Percentiles rank a stretch among this genome's conserved stretches.
Conservation (phyloP, 2,797 vertebrate genomes). For the Numenius phaeopus region DNA sequence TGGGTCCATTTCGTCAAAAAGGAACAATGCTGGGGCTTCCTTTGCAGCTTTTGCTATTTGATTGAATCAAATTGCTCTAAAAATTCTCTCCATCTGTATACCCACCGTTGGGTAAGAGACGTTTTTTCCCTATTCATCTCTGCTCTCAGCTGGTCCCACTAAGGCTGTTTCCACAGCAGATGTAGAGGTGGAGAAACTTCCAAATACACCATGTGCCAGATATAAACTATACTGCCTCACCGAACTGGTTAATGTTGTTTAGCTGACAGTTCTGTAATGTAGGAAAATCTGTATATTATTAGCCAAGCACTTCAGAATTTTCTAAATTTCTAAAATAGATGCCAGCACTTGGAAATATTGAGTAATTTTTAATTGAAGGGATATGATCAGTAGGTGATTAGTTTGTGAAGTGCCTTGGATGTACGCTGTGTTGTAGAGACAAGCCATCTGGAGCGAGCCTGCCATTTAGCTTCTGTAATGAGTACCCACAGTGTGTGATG, state of each 20-base stretch:
- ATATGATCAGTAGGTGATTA: slow-evolving; percentile 53
- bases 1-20: not conserved
- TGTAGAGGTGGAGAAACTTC: not conserved
- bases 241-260: not conserved
- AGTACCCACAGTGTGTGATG: not conserved
- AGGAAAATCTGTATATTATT: slow-evolving; percentile 12
- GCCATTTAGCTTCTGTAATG: slow-evolving; percentile 40
- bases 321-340: slow-evolving; percentile 45
- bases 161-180: not conserved
- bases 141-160: not conserved
- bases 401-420: slow-evolving; percentile 46
- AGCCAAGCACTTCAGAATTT: not conserved
- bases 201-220: not conserved
- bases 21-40: not conserved
- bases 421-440: not conserved
- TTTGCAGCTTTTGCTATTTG: not conserved
- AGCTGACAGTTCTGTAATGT: not conserved
- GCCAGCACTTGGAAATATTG: slow-evolving; percentile 33
- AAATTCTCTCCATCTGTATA: not conserved
- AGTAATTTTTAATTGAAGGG: slow-evolving; percentile 59
- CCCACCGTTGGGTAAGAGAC: not conserved
- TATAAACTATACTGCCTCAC: not conserved
- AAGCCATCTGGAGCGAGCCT: slow-evolving; percentile 54
- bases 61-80: not conserved
- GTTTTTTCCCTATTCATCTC: not conserved